Evolutionary conservation across 2,797 vertebrate genomes (phyloP).

Genomic region (Ataeniobius toweri): DNA sequence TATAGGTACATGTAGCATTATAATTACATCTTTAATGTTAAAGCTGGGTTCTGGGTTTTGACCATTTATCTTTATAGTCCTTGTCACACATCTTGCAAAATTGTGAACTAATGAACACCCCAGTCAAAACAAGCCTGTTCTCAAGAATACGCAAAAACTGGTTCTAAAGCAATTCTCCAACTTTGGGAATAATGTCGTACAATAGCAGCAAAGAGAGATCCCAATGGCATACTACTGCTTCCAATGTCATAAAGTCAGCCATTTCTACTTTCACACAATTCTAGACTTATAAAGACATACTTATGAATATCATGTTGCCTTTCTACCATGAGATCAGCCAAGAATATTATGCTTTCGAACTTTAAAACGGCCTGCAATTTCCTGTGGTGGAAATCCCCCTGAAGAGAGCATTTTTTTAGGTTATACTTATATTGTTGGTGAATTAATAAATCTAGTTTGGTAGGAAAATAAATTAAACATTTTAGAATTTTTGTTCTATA

Average conservation of each 20-base stretch:
- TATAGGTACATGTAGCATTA: too few relatives aligned
- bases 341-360: conserved; percentile 2
- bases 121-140: background rate
- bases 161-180: background rate
- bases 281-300: background rate
- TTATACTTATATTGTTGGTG: background rate
- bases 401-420: conserved; percentile 1
- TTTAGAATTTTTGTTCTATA: background rate
- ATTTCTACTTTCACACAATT: conserved; percentile 10
- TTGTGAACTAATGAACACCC: background rate
- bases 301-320: conserved; percentile 8
- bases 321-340: conserved; percentile 5
- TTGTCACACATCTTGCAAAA: background rate
- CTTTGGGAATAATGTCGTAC: background rate
- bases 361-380: conserved; percentile 15
- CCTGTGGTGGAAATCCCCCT: conserved; percentile 2
- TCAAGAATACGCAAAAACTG: background rate
- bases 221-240: background rate
- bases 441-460: conserved; percentile 5
- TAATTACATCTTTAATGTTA: background rate
- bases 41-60: background rate
- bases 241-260: conserved; percentile 2
- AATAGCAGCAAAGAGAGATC: background rate
- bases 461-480: background rate
- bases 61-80: background rate